Base-by-base conservation (phyloP, 2,797 vertebrate genomes). In the Urocyon cinereoargenteus region DNA sequence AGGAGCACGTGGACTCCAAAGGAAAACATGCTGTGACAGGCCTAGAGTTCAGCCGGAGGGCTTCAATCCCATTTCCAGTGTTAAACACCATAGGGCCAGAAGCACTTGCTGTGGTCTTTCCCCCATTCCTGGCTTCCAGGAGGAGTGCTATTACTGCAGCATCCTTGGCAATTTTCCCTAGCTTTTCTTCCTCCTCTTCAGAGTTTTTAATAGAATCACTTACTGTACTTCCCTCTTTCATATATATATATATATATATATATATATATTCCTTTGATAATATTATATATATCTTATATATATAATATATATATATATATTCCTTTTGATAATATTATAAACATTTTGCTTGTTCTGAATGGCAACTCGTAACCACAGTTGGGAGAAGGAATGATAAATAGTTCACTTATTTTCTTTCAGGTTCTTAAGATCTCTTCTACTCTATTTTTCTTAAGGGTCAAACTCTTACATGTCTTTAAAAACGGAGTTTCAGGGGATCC, bases 331-430 rank as follows among this genome's bases (percentile, higher is more conserved):
- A 68, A 34, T 59, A 89, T 79, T 2, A 40, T 31, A 75, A 82
- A 61, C 31, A 83, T 91, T n/a, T 78, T 92, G 59, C 34, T 91
- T 64, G 21, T 90, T 61, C 13, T 57, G 5, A 88, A 77, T 62
- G 31, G 22, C 64, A 92, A 40, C 12, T 70, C 28, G 1, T 18
- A 88, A 92, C 62, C 53, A 79, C 57, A 90, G 49, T 70, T 59
- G 92, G 55, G 51, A 95, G 49, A 91, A 96, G 10, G 36, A 57
- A 88, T 79, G 83, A 96, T 92, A 62, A 92, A 88, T 85, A 88
- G 68, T 89, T 90, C 16, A 66, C 10, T 84, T 82, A 51, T n/a
- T 95, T 96, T 87, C 18, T 86, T 90, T 91, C 14, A 36, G 21
- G 31, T 62, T 90, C 28, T 93, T 87, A 86, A 89, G 19, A 34